Conservation (phyloP, 1,140 invertebrate species). For the Mycetomoellerius zeteki region DNA sequence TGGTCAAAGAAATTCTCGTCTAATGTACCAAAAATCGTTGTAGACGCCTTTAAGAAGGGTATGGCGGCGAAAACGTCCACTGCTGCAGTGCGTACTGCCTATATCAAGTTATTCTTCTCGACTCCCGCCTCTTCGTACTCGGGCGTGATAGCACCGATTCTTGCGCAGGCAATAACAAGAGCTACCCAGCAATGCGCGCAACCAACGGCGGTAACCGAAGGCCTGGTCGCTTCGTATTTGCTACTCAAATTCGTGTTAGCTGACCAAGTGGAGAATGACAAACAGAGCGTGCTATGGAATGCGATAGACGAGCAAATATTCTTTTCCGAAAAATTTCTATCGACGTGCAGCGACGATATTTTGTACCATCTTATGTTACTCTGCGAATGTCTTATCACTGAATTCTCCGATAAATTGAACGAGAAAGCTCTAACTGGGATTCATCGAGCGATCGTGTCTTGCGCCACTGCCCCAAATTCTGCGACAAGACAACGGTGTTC, state of each 20-base stretch:
- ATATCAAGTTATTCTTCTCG: constrained; percentile 85
- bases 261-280: constrained; percentile 87
- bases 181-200: constrained; percentile 86
- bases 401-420: constrained; percentile 88
- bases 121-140: constrained; percentile 74
- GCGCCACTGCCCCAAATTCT: constrained; percentile 87
- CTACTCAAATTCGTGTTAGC: constrained; percentile 89
- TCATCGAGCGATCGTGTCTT: constrained; percentile 89
- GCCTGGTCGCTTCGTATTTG: constrained; percentile 92
- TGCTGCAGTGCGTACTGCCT: constrained; percentile 92
- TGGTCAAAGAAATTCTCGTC: constrained; percentile 92
- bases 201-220: constrained; percentile 91
- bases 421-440: constrained; percentile 87
- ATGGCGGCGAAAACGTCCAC: constrained; percentile 93
- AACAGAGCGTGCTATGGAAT: constrained; percentile 90
- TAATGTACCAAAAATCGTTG: constrained; percentile 90
- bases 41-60: constrained; percentile 94
- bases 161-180: constrained; percentile 81
- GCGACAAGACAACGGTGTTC: constrained; percentile 79
- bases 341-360: constrained; percentile 90
- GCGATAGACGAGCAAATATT: constrained; percentile 93
- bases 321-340: constrained; percentile 93
- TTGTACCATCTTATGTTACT: constrained; percentile 89
- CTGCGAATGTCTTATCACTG: constrained; percentile 89
- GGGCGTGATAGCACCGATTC: constrained; percentile 78